Conservation (phyloP, 2,888 invertebrate species). For the Ramazzottius varieornatus region DNA sequence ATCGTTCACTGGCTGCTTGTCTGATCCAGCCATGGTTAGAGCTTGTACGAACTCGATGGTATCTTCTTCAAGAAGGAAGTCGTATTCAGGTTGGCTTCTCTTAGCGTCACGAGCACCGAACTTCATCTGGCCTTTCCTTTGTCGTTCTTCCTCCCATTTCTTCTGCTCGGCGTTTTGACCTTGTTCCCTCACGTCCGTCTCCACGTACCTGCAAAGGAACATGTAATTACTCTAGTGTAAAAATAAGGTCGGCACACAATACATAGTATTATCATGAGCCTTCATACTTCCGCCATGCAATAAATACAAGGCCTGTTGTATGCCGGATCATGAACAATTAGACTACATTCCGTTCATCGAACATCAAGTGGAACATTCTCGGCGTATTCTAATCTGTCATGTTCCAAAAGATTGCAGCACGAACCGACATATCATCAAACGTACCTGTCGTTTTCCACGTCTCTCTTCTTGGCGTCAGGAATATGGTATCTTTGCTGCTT, state of each 20-base stretch:
- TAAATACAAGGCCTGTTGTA: too few relatives aligned
- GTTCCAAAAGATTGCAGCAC: too few relatives aligned
- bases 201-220: constrained; percentile 17
- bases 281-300: too few relatives aligned
- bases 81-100: constrained; percentile 39
- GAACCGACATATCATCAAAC: too few relatives aligned
- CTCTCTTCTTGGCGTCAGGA: constrained; percentile 37
- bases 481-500: constrained; percentile 76
- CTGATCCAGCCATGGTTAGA: constrained; percentile 26
- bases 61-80: constrained; percentile 59
- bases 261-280: constrained; percentile 1
- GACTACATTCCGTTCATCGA: too few relatives aligned
- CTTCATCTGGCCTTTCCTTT: constrained; percentile 64
- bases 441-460: constrained; percentile 5
- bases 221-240: neutral
- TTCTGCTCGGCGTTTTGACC: constrained; percentile 34
- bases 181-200: constrained; percentile 57
- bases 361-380: too few relatives aligned
- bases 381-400: too few relatives aligned
- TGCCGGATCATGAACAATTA: too few relatives aligned
- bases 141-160: constrained; percentile 93
- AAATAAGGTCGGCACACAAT: neutral
- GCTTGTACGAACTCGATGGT: constrained; percentile 86
- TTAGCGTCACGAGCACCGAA: constrained; percentile 70
- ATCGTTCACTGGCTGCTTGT: constrained; percentile 13